Percentiles rank a stretch among this genome's conserved stretches.
phyloP scores from a whole-genome alignment of 92 coral and sea anemone genomes.

The Bergia sp. region DNA sequence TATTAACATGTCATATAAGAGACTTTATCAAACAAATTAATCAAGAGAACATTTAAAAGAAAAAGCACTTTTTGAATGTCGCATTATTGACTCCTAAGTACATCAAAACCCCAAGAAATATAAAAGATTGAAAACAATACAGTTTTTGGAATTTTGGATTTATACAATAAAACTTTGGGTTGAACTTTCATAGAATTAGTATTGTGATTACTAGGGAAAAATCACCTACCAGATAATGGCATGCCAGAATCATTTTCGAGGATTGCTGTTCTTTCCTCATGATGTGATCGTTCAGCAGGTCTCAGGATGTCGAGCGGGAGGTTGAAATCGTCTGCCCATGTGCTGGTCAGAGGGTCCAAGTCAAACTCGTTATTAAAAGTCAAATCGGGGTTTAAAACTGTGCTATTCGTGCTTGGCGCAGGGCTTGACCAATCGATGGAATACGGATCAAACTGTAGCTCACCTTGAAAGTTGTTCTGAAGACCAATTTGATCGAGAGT shows the following conservation, averaged over 20 bases:
- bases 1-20: background rate
- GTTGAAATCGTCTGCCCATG: conserved; percentile 56
- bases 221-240: conserved; percentile 57
- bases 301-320: conserved; percentile 69
- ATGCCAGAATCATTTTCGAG: conserved; percentile 59
- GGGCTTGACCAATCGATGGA: conserved; percentile 69
- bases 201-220: background rate
- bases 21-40: background rate
- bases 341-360: conserved; percentile 60
- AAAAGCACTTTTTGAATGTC: background rate
- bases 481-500: conserved; percentile 54
- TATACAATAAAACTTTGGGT: too few species aligned
- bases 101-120: background rate
- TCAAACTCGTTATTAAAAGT: conserved; percentile 56
- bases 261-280: conserved; percentile 22
- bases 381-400: conserved; percentile 48
- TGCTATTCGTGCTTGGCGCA: conserved; percentile 42
- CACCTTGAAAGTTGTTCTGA: conserved; percentile 54
- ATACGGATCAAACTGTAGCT: conserved; percentile 66
- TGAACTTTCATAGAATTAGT: background rate
- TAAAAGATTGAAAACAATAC: background rate
- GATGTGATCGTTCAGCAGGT: conserved; percentile 42
- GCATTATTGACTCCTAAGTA: background rate
- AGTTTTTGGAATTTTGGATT: background rate
- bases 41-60: background rate